phyloP scores from a whole-genome alignment of 2,113 vertebrate genomes.

The Ptyas mucosa region DNA sequence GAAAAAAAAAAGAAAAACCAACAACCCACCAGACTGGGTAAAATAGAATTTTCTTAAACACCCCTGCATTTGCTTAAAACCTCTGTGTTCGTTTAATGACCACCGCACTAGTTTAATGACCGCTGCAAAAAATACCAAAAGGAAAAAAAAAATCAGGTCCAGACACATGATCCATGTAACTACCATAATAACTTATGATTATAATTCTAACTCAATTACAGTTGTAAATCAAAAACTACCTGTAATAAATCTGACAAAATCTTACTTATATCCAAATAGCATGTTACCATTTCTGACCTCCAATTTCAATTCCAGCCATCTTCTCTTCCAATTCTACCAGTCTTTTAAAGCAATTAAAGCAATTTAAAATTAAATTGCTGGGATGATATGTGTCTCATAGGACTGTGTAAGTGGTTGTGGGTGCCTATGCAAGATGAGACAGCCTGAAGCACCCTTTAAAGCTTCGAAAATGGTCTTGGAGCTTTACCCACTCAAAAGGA shows the following conservation, averaged over 20 bases:
- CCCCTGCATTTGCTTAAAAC: neutral
- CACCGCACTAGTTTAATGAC: neutral
- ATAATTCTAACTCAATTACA: neutral
- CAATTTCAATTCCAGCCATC: neutral
- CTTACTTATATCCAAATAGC: neutral
- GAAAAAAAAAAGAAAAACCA: too few species aligned
- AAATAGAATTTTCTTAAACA: neutral
- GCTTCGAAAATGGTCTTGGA: neutral
- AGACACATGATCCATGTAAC: neutral
- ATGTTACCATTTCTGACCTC: neutral
- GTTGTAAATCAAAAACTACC: neutral
- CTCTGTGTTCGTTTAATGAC: neutral
- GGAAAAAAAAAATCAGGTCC: neutral
- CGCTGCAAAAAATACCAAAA: neutral
- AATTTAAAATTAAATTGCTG: neutral
- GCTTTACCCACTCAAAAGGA: neutral
- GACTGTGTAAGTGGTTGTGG: neutral
- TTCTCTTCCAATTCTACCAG: neutral
- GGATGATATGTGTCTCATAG: neutral
- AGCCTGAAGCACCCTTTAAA: neutral
- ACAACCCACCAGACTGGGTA: neutral
- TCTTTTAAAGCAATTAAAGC: neutral
- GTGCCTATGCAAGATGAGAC: neutral
- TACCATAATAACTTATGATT: neutral
- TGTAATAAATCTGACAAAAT: neutral